These are phyloP conservation scores for Sparidentex hasta DNA, from an alignment of 2,797 vertebrate species.

Conservation along the genomic window DNA sequence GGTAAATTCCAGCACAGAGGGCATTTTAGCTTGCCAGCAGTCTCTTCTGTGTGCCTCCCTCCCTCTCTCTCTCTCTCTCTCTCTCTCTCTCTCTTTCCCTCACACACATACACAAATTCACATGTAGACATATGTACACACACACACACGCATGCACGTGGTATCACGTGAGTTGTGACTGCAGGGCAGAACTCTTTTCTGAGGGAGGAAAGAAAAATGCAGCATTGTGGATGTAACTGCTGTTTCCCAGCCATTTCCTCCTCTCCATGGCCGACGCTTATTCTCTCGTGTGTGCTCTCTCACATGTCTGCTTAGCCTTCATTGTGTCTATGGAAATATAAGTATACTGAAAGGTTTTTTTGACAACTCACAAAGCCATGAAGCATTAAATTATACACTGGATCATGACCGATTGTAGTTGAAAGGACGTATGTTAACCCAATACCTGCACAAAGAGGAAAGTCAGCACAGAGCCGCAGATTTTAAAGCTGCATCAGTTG, in stretches of 20 bases:
- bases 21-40: constrained; percentile 73
- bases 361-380: not conserved
- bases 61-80: constrained; percentile 7
- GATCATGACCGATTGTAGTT: not conserved
- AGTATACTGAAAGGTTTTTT: not conserved
- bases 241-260: constrained; percentile 46
- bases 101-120: constrained; percentile 17
- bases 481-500: not conserved
- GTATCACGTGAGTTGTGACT: constrained; percentile 75
- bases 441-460: not conserved
- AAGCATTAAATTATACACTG: not conserved
- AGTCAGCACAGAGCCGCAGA: not conserved
- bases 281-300: constrained; percentile 1
- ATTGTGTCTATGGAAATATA: not conserved
- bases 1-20: constrained; percentile 77
- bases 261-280: constrained; percentile 16
- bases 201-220: constrained; percentile 64
- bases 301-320: constrained; percentile 13
- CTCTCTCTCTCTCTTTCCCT: constrained; percentile 1
- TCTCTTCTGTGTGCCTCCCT: constrained; percentile 42
- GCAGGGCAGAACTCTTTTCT: constrained; percentile 73
- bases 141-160: constrained; percentile 42
- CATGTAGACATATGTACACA: constrained; percentile 14
- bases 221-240: constrained; percentile 62
- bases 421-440: not conserved